A percentile compares a stretch with the other conserved stretches of the same genome.
Conservation (phyloP, 1,140 invertebrate species). For the Harpegnathos saltator region DNA sequence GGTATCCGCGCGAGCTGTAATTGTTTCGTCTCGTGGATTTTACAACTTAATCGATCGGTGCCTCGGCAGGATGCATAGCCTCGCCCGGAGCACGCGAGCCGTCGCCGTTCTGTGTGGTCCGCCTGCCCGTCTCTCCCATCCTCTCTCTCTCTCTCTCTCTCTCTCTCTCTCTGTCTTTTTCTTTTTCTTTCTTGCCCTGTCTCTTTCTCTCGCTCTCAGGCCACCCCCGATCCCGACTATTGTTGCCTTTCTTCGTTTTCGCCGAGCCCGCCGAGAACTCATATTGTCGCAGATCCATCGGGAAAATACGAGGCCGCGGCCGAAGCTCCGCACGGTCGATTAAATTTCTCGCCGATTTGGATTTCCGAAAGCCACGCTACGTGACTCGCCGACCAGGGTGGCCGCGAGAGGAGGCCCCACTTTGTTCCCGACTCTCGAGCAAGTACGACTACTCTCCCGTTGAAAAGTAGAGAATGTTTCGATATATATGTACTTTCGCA, state of each 20-base stretch:
- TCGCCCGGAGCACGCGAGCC: constrained; percentile 47
- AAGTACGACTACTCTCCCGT: background rate
- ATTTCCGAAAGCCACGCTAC: constrained; percentile 63
- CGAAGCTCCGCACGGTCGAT: constrained; percentile 69
- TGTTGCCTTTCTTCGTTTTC: constrained; percentile 21
- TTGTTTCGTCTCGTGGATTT: constrained; percentile 54
- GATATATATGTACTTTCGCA: no score
- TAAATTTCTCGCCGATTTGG: constrained; percentile 74
- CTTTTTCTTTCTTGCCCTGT: background rate
- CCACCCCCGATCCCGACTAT: constrained; percentile 17
- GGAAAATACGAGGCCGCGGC: constrained; percentile 67
- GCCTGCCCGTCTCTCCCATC: constrained; percentile 10
- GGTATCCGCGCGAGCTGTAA: constrained; percentile 59
- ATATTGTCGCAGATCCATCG: constrained; percentile 64
- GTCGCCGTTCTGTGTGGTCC: constrained; percentile 65
- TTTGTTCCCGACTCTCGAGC: constrained; percentile 22
- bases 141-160: background rate
- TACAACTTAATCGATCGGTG: constrained; percentile 70
- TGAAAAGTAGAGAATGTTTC: background rate
- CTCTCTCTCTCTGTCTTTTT: background rate
- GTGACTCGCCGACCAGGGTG: constrained; percentile 52
- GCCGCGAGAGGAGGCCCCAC: constrained; percentile 5
- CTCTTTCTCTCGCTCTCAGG: background rate
- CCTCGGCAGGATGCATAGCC: constrained; percentile 57
- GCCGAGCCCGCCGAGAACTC: background rate